Percentiles rank a stretch among this genome's conserved stretches.
These are phyloP conservation scores for Agrochola lychnidis DNA, from an alignment of 2,888 invertebrate genomes.

Conservation along the genomic window DNA sequence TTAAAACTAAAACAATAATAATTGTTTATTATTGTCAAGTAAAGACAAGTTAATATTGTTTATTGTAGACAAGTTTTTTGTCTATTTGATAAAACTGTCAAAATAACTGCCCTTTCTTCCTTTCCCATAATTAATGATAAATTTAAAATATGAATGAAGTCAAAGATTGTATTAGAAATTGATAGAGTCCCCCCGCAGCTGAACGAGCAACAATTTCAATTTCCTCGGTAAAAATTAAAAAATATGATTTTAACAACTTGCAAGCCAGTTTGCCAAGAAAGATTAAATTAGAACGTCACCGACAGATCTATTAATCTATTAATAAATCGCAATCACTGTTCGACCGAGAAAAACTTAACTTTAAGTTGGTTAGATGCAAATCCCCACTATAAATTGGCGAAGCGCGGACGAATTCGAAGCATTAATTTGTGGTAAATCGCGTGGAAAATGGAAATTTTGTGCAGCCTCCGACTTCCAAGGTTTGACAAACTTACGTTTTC, in stretches of 20 bases:
- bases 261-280: conserved; percentile 2
- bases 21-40: too few relatives aligned
- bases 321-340: conserved; percentile 76
- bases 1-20: too few relatives aligned
- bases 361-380: conserved; percentile 82
- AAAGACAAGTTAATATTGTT: too few relatives aligned
- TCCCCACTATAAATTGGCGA: conserved; percentile 86
- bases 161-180: background rate
- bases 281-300: conserved; percentile 19
- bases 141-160: background rate
- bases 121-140: too few relatives aligned
- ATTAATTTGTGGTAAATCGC: conserved; percentile 90
- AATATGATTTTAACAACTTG: background rate
- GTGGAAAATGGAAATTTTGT: conserved; percentile 90
- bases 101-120: too few relatives aligned
- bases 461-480: conserved; percentile 84
- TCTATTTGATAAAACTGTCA: too few relatives aligned
- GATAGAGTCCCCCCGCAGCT: background rate
- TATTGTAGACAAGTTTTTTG: too few relatives aligned
- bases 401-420: conserved; percentile 86
- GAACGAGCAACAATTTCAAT: background rate
- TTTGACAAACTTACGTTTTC: conserved; percentile 73
- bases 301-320: conserved; percentile 46
- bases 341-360: conserved; percentile 76
- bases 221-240: background rate